Evolutionary conservation across 2,797 vertebrate species (phyloP).

Genomic region (Squalus acanthias): DNA sequence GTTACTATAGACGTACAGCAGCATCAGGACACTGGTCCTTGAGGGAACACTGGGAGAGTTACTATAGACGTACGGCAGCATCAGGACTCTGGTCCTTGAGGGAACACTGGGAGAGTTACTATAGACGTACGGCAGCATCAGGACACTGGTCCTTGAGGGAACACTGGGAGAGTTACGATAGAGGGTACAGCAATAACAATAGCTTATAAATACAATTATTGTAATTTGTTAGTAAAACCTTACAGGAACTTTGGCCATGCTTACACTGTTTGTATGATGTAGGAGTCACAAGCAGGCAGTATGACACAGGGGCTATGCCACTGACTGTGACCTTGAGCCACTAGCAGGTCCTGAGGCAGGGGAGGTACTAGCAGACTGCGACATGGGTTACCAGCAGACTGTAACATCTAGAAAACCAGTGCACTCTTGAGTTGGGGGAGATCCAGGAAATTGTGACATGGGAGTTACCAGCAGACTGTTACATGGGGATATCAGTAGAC

Average conservation of each 20-base stretch:
- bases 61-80: too few relatives aligned
- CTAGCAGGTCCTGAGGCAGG: neutral
- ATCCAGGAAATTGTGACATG: neutral
- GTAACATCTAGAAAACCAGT: neutral
- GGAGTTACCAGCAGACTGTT: neutral
- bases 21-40: too few relatives aligned
- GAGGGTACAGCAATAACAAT: neutral
- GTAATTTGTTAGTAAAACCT: neutral
- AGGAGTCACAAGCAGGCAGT: neutral
- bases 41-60: too few relatives aligned
- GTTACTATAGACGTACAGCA: too few relatives aligned
- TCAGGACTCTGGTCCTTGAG: too few relatives aligned
- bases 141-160: neutral
- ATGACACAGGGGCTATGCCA: neutral
- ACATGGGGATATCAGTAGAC: neutral
- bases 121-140: too few relatives aligned
- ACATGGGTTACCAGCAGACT: neutral
- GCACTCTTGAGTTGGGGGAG: neutral
- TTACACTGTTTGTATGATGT: neutral
- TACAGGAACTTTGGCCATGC: neutral
- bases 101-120: too few relatives aligned
- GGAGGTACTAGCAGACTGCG: neutral
- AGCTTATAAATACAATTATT: neutral
- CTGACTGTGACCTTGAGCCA: neutral
- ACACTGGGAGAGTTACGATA: neutral